A percentile compares a stretch with the other conserved stretches of the same genome.
Conservation (phyloP, 2,113 vertebrate genomes). For the mouse (Mus musculus) region GRCm39 chr8:46928501-46929000, state of each 20-base stretch:
- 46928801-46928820: not conserved
- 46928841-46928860: not conserved
- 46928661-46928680: not conserved
- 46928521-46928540: not conserved
- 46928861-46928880: not conserved
- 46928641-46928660: not conserved
- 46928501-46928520: not conserved
- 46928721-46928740: not conserved
- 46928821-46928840: not conserved
- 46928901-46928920: not conserved
- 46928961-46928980: not conserved
- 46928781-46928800: not conserved
- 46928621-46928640: not conserved
- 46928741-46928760: not conserved
- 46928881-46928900: not conserved
- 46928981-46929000: not conserved
- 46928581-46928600: not conserved
- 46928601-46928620: accelerated
- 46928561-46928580: not conserved
- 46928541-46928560: not conserved
- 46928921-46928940: not conserved
- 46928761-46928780: not conserved
- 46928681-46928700: accelerated
- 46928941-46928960: not conserved
- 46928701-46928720: accelerated